These are phyloP conservation scores for Lasioglossum lativentre DNA, from an alignment of 2,888 invertebrate genomes.

Conservation along the genomic window DNA sequence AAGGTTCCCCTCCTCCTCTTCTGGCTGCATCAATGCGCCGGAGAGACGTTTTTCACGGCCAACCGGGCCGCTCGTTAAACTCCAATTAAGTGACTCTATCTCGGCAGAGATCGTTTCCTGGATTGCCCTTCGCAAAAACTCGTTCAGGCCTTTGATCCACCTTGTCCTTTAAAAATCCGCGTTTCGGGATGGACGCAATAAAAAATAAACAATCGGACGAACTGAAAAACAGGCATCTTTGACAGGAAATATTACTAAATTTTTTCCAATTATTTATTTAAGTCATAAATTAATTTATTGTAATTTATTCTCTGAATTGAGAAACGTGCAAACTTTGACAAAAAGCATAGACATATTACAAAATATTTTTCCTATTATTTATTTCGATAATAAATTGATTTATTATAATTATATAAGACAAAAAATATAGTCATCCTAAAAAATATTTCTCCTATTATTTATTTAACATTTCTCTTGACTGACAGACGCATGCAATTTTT, in stretches of 20 bases:
- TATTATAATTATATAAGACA: too few relatives aligned
- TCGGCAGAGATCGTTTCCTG: slow-evolving; percentile 22
- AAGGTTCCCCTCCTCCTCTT: slow-evolving; percentile 24
- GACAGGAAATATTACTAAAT: too few relatives aligned
- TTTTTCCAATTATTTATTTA: too few relatives aligned
- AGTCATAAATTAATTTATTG: too few relatives aligned
- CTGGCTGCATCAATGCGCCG: not conserved
- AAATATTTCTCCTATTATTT: too few relatives aligned
- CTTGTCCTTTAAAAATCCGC: not conserved
- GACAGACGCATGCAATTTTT: not conserved
- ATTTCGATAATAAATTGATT: too few relatives aligned
- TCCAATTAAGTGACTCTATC: slow-evolving; percentile 36
- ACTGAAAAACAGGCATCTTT: not conserved
- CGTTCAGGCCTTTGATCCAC: not conserved
- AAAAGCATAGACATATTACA: too few relatives aligned
- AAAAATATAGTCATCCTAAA: too few relatives aligned
- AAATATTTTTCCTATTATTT: too few relatives aligned
- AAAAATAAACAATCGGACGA: not conserved
- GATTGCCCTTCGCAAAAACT: slow-evolving; percentile 10
- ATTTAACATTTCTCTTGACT: too few relatives aligned
- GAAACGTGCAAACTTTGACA: too few relatives aligned
- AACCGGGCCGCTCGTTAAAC: slow-evolving; percentile 28
- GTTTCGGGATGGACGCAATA: not conserved
- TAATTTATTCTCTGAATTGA: too few relatives aligned
- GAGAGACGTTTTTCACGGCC: slow-evolving; percentile 41